A percentile compares a stretch with the other conserved stretches of the same genome.
Conservation (phyloP, 2,797 vertebrate species). For the Spinus pinus region DNA sequence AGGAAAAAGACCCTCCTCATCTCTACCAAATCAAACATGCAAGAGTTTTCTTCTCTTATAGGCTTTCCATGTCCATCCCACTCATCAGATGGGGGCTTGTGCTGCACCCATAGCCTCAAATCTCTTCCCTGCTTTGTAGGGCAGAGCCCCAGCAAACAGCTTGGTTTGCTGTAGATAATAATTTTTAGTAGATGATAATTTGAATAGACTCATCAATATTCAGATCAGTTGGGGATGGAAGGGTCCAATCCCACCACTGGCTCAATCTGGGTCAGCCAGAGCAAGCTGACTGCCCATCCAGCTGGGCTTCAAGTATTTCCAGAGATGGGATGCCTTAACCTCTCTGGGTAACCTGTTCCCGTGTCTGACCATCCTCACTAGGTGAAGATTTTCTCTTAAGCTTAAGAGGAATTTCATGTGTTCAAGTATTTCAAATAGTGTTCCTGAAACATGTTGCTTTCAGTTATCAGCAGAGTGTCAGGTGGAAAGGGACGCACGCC, state of each 20-base stretch:
- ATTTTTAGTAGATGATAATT: not conserved
- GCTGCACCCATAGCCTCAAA: not conserved
- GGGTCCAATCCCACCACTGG: not conserved
- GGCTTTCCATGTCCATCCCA: not conserved
- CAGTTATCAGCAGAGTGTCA: not conserved
- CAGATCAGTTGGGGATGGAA: not conserved
- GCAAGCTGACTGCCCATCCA: accelerated
- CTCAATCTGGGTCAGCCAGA: accelerated
- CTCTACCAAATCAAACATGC: not conserved
- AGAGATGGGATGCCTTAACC: accelerated
- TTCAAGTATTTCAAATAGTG: not conserved
- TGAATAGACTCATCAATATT: not conserved
- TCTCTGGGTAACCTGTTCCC: not conserved
- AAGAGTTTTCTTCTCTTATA: not conserved
- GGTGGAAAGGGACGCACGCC: not conserved
- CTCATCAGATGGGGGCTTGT: not conserved
- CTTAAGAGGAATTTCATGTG: not conserved
- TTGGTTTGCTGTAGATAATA: not conserved
- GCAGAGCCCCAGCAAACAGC: not conserved
- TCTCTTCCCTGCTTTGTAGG: not conserved
- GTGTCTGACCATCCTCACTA: not conserved
- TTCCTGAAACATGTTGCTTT: not conserved
- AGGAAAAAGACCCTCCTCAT: not conserved
- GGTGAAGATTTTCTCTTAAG: not conserved
- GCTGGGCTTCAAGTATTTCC: accelerated